phyloP scores from a whole-genome alignment of 2,113 vertebrate genomes.

The Corythaixoides concolor region DNA sequence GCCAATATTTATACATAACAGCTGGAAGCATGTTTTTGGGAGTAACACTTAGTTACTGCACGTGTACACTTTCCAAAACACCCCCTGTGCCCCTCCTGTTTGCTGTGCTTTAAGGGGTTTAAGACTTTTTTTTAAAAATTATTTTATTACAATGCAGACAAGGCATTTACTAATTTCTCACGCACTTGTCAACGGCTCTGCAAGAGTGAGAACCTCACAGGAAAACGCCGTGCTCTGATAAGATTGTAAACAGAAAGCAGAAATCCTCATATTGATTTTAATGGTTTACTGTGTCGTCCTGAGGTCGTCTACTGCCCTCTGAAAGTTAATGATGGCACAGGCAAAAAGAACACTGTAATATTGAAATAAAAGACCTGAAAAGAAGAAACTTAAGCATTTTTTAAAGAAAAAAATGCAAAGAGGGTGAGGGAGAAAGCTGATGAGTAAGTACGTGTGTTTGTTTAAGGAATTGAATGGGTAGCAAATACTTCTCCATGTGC shows the following conservation, averaged over 20 bases:
- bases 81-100: not conserved
- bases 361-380: not conserved
- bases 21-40: not conserved
- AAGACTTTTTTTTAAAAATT: not conserved
- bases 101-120: not conserved
- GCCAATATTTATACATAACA: not conserved
- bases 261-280: not conserved
- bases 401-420: not conserved
- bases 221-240: not conserved
- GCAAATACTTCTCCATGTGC: constrained; percentile 43
- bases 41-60: not conserved
- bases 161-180: not conserved
- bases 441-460: not conserved
- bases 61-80: not conserved
- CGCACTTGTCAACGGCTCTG: not conserved
- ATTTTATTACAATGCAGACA: not conserved
- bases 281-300: not conserved
- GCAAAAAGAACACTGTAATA: not conserved
- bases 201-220: not conserved
- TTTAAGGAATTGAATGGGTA: constrained; percentile 35
- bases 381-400: not conserved
- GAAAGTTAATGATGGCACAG: not conserved
- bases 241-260: not conserved
- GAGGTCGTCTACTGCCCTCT: not conserved
- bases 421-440: not conserved